Percentiles rank a stretch among this genome's conserved stretches.
Evolutionary conservation across 2,888 invertebrate genomes (phyloP).

Genomic region (Andricus quercusramuli): DNA sequence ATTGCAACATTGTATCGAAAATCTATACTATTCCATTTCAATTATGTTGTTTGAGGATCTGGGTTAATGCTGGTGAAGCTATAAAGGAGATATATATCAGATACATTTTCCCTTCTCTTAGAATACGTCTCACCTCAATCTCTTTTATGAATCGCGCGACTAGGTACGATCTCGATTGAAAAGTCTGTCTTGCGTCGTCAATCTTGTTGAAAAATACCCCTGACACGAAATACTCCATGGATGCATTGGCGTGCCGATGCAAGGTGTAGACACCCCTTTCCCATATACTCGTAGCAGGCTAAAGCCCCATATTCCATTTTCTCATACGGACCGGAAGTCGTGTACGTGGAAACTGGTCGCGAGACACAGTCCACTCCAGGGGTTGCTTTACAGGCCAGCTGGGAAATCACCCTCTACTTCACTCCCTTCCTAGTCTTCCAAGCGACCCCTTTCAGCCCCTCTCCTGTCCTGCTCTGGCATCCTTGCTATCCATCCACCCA

Average conservation of each 20-base stretch:
- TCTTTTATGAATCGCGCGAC: constrained; percentile 39
- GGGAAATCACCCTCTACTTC: constrained; percentile 79
- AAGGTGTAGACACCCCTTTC: constrained; percentile 26
- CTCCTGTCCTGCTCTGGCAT: constrained; percentile 50
- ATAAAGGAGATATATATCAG: not conserved
- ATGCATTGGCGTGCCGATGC: constrained; percentile 32
- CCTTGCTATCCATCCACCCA: constrained; percentile 56
- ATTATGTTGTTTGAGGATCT: not conserved
- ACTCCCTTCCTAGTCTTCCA: constrained; percentile 47
- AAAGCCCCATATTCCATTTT: constrained; percentile 36
- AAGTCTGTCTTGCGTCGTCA: constrained; percentile 34
- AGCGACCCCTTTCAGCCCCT: constrained; percentile 69
- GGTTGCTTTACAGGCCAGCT: constrained; percentile 80
- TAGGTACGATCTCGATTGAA: constrained; percentile 34
- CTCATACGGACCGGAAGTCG: constrained; percentile 44
- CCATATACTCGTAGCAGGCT: not conserved
- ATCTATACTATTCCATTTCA: not conserved
- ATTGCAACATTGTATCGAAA: too few species aligned
- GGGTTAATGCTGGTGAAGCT: not conserved
- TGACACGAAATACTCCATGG: constrained; percentile 1
- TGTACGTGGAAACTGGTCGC: constrained; percentile 40
- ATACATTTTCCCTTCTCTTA: not conserved
- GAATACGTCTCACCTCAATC: constrained; percentile 10
- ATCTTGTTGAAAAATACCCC: constrained; percentile 34
- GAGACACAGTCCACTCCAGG: constrained; percentile 51